These are phyloP conservation scores for Dipodomys merriami DNA, from an alignment of 2,113 vertebrate genomes.

Conservation along the genomic window DNA sequence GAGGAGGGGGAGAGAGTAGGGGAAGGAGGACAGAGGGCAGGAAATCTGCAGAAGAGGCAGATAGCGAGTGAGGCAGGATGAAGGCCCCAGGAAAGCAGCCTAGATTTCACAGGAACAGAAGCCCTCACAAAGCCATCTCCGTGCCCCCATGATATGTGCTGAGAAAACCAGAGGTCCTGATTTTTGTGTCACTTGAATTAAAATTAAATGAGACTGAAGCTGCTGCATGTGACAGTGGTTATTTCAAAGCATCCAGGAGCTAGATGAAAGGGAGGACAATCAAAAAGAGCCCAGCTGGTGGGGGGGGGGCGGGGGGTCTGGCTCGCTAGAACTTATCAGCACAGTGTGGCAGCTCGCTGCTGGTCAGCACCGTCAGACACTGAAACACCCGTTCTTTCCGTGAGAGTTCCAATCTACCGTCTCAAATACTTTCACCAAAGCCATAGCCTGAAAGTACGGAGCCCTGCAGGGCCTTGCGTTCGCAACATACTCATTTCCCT, in stretches of 20 bases:
- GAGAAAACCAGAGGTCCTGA: not conserved
- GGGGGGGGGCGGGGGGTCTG: not conserved
- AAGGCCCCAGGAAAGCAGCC: too few species aligned
- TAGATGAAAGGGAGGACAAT: not conserved
- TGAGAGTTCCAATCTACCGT: not conserved
- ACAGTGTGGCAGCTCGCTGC: not conserved
- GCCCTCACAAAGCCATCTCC: too few species aligned
- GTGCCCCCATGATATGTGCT: not conserved
- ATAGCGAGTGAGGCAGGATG: too few species aligned
- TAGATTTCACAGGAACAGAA: too few species aligned
- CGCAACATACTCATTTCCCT: slow-evolving; percentile 18
- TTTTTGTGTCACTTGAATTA: not conserved
- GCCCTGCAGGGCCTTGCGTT: not conserved
- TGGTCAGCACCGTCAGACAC: not conserved
- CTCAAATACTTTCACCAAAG: slow-evolving; percentile 30
- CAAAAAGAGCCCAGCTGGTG: not conserved
- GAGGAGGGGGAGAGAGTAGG: too few species aligned
- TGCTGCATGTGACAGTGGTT: not conserved
- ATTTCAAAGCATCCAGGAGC: not conserved
- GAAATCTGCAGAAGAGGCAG: too few species aligned
- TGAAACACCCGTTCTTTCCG: slow-evolving; percentile 22
- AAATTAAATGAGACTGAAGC: slow-evolving; percentile 6
- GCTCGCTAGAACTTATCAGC: not conserved
- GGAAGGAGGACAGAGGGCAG: not conserved
- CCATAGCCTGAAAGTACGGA: not conserved